Base-by-base conservation (phyloP, 2,888 invertebrate species). In the Polia nebulosa region DNA sequence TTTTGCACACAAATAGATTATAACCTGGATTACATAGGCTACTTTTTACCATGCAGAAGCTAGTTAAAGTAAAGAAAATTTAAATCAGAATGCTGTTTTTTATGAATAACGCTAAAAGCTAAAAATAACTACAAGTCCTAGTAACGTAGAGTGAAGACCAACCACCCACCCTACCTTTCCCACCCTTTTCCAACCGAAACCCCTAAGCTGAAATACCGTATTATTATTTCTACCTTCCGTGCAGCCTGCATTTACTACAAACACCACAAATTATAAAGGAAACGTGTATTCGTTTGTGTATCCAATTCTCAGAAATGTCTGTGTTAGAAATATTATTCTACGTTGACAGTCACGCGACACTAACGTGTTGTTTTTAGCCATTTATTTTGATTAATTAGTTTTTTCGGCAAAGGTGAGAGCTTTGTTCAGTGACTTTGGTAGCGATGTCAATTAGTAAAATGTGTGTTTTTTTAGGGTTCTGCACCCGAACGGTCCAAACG, bases 191-290 rank as follows among this genome's bases (percentile, higher is more conserved):
- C 4, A 3, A 1, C 29, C 25, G 3, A 7, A n/a, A 17, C 6
- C 3, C 36, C 20, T 6, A 34, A n/a, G 22, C 20, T 9, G 39
- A 45, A 57, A 15, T 17, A 8, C 22, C 41, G 8, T 17, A 44
- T 34, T 4, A 11, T 51, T 58, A 59, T 45, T 58, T 17, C 47
- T 55, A 45, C 55, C 39, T 61, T 65, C 20, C 75, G 55, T 78
- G 53, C 61, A 63, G 17, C 22, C 62, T 52, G 27, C 51, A 74
- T n/a, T 51, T 3, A 61, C n/a, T 55, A 20, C 20, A 73, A 69
- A 65, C 75, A 66, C 44, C 60, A 57, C 57, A 76, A 76, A 81
- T 81, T 81, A 70, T 44, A 70, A 78, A 75, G 72, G 62, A 83
- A 78, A 59, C 62, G 47, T 71, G 22, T 45, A 67, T 81, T 65